A percentile compares a stretch with the other conserved stretches of the same genome.
These are phyloP conservation scores for Pyrocoelia pectoralis DNA, from an alignment of 2,888 invertebrate species.

Conservation along the genomic window DNA sequence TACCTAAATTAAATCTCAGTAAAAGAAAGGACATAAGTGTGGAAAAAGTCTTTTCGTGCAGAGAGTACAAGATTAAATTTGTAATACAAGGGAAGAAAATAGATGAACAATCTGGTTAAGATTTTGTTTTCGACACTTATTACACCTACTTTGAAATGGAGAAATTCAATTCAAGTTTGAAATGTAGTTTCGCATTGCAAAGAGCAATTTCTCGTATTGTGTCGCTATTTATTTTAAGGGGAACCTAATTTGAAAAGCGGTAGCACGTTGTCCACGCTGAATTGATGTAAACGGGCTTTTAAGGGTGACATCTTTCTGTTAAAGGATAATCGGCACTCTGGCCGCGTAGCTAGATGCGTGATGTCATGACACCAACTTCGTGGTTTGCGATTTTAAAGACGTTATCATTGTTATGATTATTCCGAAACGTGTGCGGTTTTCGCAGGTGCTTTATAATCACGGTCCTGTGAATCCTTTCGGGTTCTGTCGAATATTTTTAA, in stretches of 20 bases:
- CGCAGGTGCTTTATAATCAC: constrained; percentile 26
- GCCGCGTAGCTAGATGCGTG: constrained; percentile 39
- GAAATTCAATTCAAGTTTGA: background rate
- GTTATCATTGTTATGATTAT: constrained; percentile 42
- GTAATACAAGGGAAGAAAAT: too few relatives aligned
- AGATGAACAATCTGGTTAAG: too few relatives aligned
- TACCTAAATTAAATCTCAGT: too few relatives aligned
- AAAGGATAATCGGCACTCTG: constrained; percentile 39
- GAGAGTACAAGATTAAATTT: too few relatives aligned
- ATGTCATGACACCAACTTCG: constrained; percentile 39
- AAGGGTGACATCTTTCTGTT: constrained; percentile 30
- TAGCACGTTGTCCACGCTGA: constrained; percentile 16
- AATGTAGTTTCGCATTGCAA: background rate
- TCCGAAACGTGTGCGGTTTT: constrained; percentile 37
- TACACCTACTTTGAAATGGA: background rate
- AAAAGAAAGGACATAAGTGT: too few relatives aligned
- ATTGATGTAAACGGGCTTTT: constrained; percentile 34
- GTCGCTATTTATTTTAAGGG: background rate
- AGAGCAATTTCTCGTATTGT: background rate
- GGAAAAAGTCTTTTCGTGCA: too few relatives aligned
- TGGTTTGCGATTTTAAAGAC: constrained; percentile 41
- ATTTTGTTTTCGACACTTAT: too few relatives aligned
- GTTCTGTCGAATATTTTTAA: constrained; percentile 17
- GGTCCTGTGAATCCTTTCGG: constrained; percentile 24
- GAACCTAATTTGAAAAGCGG: background rate